Evolutionary conservation across 2,888 invertebrate species (phyloP).

Genomic region (Drosophila kambysellisi): DNA sequence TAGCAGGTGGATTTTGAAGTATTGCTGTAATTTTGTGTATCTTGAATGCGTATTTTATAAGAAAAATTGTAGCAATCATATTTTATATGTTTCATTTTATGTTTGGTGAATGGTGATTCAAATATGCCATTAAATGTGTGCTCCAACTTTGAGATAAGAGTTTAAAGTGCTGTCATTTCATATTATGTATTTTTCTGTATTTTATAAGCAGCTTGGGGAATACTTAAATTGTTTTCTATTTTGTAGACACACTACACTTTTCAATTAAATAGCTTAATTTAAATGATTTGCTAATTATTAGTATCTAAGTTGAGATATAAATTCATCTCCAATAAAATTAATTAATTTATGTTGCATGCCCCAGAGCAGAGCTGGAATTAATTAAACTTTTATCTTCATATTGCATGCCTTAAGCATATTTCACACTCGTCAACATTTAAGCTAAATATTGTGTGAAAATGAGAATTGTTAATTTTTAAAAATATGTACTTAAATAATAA

Average conservation of each 20-base stretch:
- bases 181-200: slow-evolving; percentile 15
- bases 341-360: background rate
- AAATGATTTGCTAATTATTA: background rate
- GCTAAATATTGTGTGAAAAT: slow-evolving; percentile 17
- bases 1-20: slow-evolving; percentile 26
- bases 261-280: background rate
- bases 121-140: background rate
- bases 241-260: background rate
- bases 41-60: slow-evolving; percentile 19
- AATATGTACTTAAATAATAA: background rate
- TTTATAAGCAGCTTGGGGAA: background rate
- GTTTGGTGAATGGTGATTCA: background rate
- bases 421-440: background rate
- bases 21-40: slow-evolving; percentile 5
- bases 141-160: background rate
- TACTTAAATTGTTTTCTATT: background rate
- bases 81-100: background rate
- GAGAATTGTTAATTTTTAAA: background rate
- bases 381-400: background rate
- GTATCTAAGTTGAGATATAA: background rate
- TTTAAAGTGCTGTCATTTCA: background rate
- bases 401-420: slow-evolving; percentile 21
- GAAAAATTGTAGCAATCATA: slow-evolving; percentile 17
- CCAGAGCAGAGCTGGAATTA: background rate
- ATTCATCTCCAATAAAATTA: background rate